Conservation (phyloP, 2,797 vertebrate genomes). For the Babyrousa celebensis region DNA sequence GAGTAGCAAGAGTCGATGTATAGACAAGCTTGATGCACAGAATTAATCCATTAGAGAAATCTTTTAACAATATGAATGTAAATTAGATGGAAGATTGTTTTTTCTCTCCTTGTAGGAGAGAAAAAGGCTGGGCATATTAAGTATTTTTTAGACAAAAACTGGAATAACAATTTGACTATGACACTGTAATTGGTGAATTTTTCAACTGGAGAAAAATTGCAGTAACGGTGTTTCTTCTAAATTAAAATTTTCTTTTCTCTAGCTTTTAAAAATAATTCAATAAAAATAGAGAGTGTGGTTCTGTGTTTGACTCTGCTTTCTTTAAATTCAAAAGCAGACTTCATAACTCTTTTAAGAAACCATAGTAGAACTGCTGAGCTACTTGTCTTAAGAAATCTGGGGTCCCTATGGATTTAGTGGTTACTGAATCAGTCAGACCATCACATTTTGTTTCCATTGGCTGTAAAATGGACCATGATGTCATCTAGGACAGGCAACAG, state of each 20-base stretch:
- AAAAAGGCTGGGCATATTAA: not conserved
- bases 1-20: not conserved
- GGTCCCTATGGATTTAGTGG: not conserved
- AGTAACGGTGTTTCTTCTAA: not conserved
- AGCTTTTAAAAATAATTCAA: constrained; percentile 5
- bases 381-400: not conserved
- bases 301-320: constrained; percentile 37
- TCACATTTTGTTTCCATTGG: not conserved
- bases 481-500: not conserved
- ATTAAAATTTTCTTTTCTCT: constrained; percentile 44
- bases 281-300: not conserved
- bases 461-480: not conserved
- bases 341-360: not conserved
- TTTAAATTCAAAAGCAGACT: constrained; percentile 26
- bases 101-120: not conserved
- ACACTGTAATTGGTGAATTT: constrained; percentile 22
- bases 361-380: not conserved
- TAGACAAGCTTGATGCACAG: not conserved
- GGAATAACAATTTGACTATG: constrained; percentile 60
- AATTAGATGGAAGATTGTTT: not conserved
- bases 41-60: not conserved
- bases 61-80: not conserved
- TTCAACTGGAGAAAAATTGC: not conserved
- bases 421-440: not conserved
- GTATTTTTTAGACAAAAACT: not conserved